A percentile compares a stretch with the other conserved stretches of the same genome.
phyloP scores from a whole-genome alignment of 2,888 invertebrate genomes.

The Taenaris catops region DNA sequence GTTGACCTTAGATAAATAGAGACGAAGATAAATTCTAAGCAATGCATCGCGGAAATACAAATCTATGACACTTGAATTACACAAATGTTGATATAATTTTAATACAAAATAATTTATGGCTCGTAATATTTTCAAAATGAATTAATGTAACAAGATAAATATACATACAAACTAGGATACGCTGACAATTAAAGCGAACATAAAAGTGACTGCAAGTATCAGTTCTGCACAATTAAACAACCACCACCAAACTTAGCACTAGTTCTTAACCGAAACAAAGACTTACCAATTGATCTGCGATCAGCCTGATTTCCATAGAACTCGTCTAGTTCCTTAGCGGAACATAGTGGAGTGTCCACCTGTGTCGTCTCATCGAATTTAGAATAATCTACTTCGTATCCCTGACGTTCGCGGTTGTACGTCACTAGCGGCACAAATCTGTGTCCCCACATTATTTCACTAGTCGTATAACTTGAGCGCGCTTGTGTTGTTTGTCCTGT shows the following conservation, averaged over 20 bases:
- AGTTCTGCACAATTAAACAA: conserved; percentile 13
- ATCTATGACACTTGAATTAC: conserved; percentile 20
- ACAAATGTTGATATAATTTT: too few relatives aligned
- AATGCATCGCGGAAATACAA: conserved; percentile 30
- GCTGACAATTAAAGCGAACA: conserved; percentile 21
- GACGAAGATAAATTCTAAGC: conserved; percentile 34
- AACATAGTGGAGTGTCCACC: conserved; percentile 89
- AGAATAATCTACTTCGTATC: conserved; percentile 89
- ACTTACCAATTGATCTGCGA: conserved; percentile 78
- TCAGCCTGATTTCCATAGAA: conserved; percentile 81
- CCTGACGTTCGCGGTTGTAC: conserved; percentile 86
- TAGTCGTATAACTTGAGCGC: conserved; percentile 87
- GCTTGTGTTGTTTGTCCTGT: conserved; percentile 88
- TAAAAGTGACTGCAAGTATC: conserved; percentile 3
- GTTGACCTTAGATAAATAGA: conserved; percentile 58
- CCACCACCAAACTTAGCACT: conserved; percentile 32
- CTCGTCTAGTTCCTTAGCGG: conserved; percentile 82
- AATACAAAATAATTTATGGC: too few relatives aligned
- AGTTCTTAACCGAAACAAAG: conserved; percentile 23
- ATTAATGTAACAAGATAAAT: conserved; percentile 17
- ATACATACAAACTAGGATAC: conserved; percentile 15
- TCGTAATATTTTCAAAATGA: too few relatives aligned
- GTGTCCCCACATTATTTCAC: conserved; percentile 91
- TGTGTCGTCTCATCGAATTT: conserved; percentile 89
- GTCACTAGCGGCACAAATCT: conserved; percentile 86